Base-by-base conservation (phyloP, 1,140 invertebrate genomes). In the Drosophila rufa region DNA sequence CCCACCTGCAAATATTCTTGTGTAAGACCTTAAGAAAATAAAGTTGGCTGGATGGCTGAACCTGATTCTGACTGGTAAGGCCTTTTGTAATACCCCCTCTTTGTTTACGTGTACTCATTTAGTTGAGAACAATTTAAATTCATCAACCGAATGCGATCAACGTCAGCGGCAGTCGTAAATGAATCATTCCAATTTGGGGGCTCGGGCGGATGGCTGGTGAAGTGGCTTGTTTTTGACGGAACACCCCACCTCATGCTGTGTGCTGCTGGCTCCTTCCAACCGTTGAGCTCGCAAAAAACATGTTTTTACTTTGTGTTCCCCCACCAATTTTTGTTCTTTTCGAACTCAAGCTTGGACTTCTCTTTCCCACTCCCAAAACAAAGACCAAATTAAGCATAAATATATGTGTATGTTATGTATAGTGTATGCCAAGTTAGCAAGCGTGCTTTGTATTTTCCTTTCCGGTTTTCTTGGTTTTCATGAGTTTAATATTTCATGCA, bases 401-500 rank as follows among this genome's bases (percentile, higher is more conserved):
- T 73, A 43, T 69, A 50, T 68, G 36, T 62, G 36, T 33, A 19
- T 68, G 43, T 51, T 50, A 19, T 36, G 19, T 38, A 55, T 55
- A 8, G 27, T 47, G 15, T 38, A 27, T 50, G 46, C 38, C 51
- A 59, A 53, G 46, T 53, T 66, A 50, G 60, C 67, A 38, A 38
- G 48, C n/a, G 12, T 36, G 67, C 62, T 68, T 55, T 68, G 67
- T 68, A 50, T 59, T 66, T 76, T 75, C 42, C 33, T 76, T 76
- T 76, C 74, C 73, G 74, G 71, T 76, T 66, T 55, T 60, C 38
- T 64, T 57, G 68, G 22, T 17, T 73, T 53, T 55, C 57, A 70
- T 53, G 25, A 48, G 68, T 71, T 73, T 62, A 25, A 56, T 64
- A 78, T 70, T 78, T 77, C 74, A 78, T 8, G 65, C 65, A 79